phyloP scores from a whole-genome alignment of 92 coral and sea anemone genomes.

The Epizoanthus illoricatus region DNA sequence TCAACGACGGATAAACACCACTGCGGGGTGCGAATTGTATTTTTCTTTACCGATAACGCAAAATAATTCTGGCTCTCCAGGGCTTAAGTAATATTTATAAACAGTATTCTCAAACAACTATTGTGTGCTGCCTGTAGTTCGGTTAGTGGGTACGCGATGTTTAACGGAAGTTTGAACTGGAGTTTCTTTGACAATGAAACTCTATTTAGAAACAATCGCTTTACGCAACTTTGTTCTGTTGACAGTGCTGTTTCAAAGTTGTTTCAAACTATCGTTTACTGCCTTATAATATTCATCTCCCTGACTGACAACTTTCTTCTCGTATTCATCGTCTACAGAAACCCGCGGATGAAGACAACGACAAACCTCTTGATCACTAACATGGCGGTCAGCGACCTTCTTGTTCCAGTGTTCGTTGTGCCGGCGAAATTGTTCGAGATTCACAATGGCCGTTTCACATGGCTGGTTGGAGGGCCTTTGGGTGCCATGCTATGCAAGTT shows the following conservation, averaged over 20 bases:
- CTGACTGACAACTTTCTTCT: slow-evolving; percentile 1
- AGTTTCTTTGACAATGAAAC: background rate
- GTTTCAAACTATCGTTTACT: slow-evolving; percentile 7
- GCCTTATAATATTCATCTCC: background rate
- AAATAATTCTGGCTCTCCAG: too few relatives aligned
- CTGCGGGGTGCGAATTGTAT: too few relatives aligned
- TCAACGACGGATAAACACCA: too few relatives aligned
- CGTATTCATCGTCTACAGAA: background rate
- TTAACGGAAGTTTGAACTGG: background rate
- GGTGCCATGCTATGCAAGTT: slow-evolving; percentile 3
- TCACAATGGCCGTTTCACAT: background rate
- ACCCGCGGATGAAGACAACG: background rate
- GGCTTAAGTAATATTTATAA: too few relatives aligned
- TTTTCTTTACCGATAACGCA: too few relatives aligned
- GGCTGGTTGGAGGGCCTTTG: background rate
- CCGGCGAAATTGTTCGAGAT: slow-evolving; percentile 11
- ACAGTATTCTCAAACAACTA: too few relatives aligned
- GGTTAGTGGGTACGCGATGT: background rate
- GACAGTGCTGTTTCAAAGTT: background rate
- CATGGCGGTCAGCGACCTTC: slow-evolving; percentile 5
- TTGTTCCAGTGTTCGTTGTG: background rate
- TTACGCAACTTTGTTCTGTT: background rate
- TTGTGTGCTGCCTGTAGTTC: background rate
- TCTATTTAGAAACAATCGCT: background rate
- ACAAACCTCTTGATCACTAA: slow-evolving; percentile 6